Evolutionary conservation across 2,888 invertebrate genomes (phyloP).

Genomic region (Xanthia icteritia): DNA sequence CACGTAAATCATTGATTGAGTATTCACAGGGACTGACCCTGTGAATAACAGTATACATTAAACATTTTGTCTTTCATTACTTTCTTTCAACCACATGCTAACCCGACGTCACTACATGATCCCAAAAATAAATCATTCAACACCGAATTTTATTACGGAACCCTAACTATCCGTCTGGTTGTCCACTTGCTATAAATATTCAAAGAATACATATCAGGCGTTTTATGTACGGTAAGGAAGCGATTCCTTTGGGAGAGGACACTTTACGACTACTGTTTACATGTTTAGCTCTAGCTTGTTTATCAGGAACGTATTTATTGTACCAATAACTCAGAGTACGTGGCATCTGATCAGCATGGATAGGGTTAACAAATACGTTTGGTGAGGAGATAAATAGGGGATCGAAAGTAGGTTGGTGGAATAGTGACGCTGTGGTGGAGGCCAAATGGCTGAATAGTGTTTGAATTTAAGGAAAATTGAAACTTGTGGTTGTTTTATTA

Average conservation of each 20-base stretch:
- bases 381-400: constrained; percentile 47
- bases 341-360: constrained; percentile 62
- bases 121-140: constrained; percentile 55
- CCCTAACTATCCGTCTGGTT: constrained; percentile 50
- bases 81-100: neutral
- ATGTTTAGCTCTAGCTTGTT: constrained; percentile 73
- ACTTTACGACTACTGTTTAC: constrained; percentile 75
- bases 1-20: neutral
- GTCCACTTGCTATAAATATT: constrained; percentile 66
- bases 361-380: constrained; percentile 64
- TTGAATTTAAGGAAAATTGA: neutral
- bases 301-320: constrained; percentile 80
- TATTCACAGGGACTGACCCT: neutral
- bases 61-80: neutral
- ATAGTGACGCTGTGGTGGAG: constrained; percentile 27
- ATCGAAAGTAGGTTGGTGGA: constrained; percentile 26
- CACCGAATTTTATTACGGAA: constrained; percentile 48
- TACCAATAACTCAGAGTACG: constrained; percentile 75
- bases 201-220: constrained; percentile 63
- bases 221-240: constrained; percentile 60
- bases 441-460: neutral
- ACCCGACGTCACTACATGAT: constrained; percentile 20
- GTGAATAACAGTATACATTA: neutral
- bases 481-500: neutral
- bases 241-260: constrained; percentile 62